phyloP scores from a whole-genome alignment of 2,888 invertebrate species.

The Quadroppia sp. region DNA sequence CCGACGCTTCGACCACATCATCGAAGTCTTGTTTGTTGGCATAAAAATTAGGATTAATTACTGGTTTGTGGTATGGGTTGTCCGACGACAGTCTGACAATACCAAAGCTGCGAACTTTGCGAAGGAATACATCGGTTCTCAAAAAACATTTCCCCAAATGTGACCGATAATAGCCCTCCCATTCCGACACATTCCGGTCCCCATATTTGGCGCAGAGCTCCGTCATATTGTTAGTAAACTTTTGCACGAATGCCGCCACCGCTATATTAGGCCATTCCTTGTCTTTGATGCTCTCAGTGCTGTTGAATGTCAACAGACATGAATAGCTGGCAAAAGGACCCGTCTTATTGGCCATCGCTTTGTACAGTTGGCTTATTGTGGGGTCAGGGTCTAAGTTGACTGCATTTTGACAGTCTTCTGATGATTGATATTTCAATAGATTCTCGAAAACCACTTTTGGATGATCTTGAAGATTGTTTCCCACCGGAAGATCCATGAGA shows the following conservation, averaged over 20 bases:
- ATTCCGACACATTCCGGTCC: neutral
- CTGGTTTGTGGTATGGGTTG: neutral
- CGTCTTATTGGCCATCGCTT: neutral
- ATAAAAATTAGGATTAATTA: slow-evolving; percentile 4
- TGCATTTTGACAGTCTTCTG: neutral
- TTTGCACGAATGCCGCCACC: neutral
- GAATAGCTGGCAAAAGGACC: neutral
- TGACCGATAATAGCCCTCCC: neutral
- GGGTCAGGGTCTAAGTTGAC: too few species aligned
- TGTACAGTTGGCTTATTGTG: neutral
- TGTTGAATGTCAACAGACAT: neutral
- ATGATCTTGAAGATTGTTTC: neutral
- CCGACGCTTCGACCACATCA: neutral
- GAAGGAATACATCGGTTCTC: neutral
- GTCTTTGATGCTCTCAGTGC: neutral
- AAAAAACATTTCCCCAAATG: neutral
- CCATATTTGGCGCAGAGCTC: neutral
- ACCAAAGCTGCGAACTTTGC: neutral
- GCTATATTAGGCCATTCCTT: neutral
- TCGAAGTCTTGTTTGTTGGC: neutral
- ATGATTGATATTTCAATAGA: neutral
- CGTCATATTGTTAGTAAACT: neutral
- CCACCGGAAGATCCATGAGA: neutral
- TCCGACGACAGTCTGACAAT: neutral
- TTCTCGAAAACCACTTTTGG: neutral